Base-by-base conservation (phyloP, 2,888 invertebrate genomes). In the Trisateles emortualis region DNA sequence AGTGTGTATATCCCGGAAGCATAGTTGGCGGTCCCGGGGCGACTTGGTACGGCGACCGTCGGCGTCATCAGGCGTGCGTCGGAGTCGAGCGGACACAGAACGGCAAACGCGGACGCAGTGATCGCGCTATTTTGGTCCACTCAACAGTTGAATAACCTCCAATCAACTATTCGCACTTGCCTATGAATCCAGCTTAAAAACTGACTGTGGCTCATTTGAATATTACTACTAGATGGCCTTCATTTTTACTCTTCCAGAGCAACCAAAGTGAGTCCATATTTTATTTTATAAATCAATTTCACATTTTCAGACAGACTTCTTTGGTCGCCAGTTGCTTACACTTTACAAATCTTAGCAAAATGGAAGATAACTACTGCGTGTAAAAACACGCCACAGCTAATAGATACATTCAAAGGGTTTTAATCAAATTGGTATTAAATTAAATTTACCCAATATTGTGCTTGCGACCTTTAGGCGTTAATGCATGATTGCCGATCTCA, bases 131-230 rank as follows among this genome's bases (percentile, higher is more conserved):
- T 92, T 92, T 79, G 79, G 89, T 85, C 78, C 79, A 84, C 81
- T 70, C 86, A 90, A 80, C 88, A 90, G 92, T 92, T 92, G 91
- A 92, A 92, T 92, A 90, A 92, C 92, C 92, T 91, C 90, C 89
- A 92, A 92, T 92, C 90, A 91, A 88, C 87, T 92, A 91, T 92
- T 91, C 85, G 91, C 91, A 91, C 86, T 91, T 84, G 86, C 84
- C 86, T 86, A 83, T 75, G 76, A 83, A 79, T 77, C 74, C 79
- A 65, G 73, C 79, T 81, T 74, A 75, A 76, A 72, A 68, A 73
- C 58, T 66, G 62, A 68, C 69, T 71, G 74, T 72, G 63, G 64
- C 60, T 72, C 72, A 77, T 65, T 52, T 58, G 60, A 73, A 68
- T 68, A 48, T 57, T 50, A 70, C 68, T 72, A 73, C 68, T 72